Conservation (phyloP, 1,140 invertebrate genomes). For the Macrosteles quadrilineatus region DNA sequence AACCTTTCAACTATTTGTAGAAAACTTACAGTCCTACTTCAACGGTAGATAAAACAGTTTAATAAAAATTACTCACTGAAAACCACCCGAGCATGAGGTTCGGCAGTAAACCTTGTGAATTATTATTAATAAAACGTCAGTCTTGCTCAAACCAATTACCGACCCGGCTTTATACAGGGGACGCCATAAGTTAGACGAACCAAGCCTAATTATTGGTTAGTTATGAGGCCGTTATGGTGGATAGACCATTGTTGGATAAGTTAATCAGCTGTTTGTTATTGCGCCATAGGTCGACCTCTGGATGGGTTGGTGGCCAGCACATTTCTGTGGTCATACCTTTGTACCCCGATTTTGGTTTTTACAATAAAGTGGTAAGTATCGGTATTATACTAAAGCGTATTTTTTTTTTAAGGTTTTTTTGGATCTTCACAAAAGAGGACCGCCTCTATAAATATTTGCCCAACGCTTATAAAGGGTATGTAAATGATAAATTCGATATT, state of each 20-base stretch:
- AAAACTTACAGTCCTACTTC: not conserved
- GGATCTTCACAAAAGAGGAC: no score
- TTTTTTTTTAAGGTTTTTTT: no score
- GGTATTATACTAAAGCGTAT: no score
- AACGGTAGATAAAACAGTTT: not conserved
- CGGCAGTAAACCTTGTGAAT: not conserved
- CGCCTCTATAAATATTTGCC: no score
- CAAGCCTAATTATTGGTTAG: conserved; percentile 7
- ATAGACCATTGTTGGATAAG: conserved; percentile 8
- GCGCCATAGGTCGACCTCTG: conserved; percentile 12
- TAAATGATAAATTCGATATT: no score
- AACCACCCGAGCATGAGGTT: not conserved
- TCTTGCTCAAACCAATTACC: conserved; percentile 1
- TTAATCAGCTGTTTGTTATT: conserved; percentile 1
- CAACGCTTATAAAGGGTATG: no score
- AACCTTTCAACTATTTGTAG: not conserved
- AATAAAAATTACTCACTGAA: conserved; percentile 7
- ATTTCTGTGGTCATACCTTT: no score
- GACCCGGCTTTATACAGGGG: not conserved
- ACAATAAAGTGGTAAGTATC: no score
- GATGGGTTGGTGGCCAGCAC: not conserved
- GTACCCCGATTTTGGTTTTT: no score
- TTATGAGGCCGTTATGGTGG: conserved; percentile 3
- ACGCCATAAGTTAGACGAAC: conserved; percentile 2
- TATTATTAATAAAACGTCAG: conserved; percentile 23